Base-by-base conservation (phyloP, 2,797 vertebrate genomes). In the Mus minutoides region DNA sequence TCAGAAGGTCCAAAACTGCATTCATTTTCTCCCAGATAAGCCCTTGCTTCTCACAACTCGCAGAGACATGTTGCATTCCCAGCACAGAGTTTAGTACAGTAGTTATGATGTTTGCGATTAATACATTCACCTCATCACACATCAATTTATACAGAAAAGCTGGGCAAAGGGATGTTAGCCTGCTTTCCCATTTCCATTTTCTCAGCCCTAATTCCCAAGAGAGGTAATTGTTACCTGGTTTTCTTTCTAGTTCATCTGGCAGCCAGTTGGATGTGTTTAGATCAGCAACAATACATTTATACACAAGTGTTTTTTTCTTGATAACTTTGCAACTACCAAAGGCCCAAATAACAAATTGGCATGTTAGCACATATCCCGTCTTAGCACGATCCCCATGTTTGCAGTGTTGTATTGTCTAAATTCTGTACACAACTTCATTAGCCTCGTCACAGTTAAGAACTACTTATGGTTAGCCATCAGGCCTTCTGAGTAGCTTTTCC, bases 21-120 rank as follows among this genome's bases (percentile, higher is more conserved):
- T 88, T 94, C 95, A 37, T 97, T 97, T 89, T 94, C 92, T 95
- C 9, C 79, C 90, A 76, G 88, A 86, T 90, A 88, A 96, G 43
- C 31, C 85, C 79, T 78, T 86, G 21, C 69, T 83, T 78, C 82
- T 94, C 34, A 94, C 60, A 91, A 87, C 17, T 92, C 13, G 17
- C 49, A 75, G 12, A 94, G 34, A 92, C 29, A 37, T 73, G 54
- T 83, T 90, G 89, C 37, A 58, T 60, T 88, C 87, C 67, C 56
- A 64, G 62, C 89, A 26, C 82, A 49, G 4, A 84, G 89, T 94
- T 97, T 89, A 91, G 22, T 80, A 80, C 14, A 89, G 58, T 56
- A 64, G 93, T 92, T 93, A 85, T 71, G 62, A 91, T 94, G 78
- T 94, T 88, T 92, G 95, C 62, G 87, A 77, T 71, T 49, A 93